A percentile compares a stretch with the other conserved stretches of the same genome.
These are phyloP conservation scores for Apis laboriosa DNA, from an alignment of 1,140 invertebrate genomes.

Conservation along the genomic window DNA sequence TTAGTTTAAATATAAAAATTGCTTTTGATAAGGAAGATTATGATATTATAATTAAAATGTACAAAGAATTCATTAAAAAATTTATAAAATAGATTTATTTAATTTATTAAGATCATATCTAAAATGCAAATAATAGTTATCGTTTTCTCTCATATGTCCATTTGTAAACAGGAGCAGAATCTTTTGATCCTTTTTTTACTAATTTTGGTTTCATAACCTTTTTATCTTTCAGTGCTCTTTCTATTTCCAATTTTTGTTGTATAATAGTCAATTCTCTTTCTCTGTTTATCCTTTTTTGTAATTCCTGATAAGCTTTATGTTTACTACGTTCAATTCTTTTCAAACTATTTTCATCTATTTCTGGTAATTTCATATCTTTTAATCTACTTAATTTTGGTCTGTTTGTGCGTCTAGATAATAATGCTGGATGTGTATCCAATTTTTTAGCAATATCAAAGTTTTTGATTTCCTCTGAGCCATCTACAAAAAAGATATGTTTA, in stretches of 20 bases:
- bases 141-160: slow-evolving; percentile 93
- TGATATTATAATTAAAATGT: neutral
- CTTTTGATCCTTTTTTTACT: slow-evolving; percentile 85
- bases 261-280: slow-evolving; percentile 91
- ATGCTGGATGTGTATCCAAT: slow-evolving; percentile 88
- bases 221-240: slow-evolving; percentile 86
- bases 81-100: neutral
- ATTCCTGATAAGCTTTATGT: slow-evolving; percentile 87
- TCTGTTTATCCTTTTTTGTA: slow-evolving; percentile 90
- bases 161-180: slow-evolving; percentile 89
- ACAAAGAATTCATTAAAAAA: neutral
- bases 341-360: slow-evolving; percentile 81
- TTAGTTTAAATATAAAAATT: neutral
- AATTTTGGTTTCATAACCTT: slow-evolving; percentile 84
- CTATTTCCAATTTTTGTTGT: slow-evolving; percentile 92
- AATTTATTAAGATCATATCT: neutral
- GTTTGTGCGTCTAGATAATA: slow-evolving; percentile 87
- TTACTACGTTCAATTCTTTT: slow-evolving; percentile 83
- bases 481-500: slow-evolving; percentile 91
- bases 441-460: slow-evolving; percentile 87
- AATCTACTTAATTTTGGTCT: slow-evolving; percentile 85
- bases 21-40: neutral
- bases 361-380: slow-evolving; percentile 82
- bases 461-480: slow-evolving; percentile 84
- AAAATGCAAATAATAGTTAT: slow-evolving; percentile 46